Percentiles rank a stretch among this genome's conserved stretches.
These are phyloP conservation scores for Masnerella sp. DNA, from an alignment of 2,888 invertebrate genomes.

Conservation along the genomic window DNA sequence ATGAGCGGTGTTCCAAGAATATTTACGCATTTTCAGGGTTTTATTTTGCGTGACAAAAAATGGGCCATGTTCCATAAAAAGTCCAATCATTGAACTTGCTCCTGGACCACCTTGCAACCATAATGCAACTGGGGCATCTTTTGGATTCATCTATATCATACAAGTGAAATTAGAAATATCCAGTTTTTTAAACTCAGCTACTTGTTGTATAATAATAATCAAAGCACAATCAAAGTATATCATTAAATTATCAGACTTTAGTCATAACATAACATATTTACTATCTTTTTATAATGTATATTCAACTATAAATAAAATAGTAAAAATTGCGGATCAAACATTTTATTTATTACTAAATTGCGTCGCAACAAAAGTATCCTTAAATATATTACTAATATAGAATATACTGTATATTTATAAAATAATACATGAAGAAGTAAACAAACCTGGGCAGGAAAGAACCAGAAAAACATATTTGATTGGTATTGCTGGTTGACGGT, in stretches of 20 bases:
- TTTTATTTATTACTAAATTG: too few relatives aligned
- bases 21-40: constrained; percentile 82
- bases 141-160: constrained; percentile 77
- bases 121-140: constrained; percentile 85
- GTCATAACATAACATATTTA: too few relatives aligned
- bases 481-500: constrained; percentile 88
- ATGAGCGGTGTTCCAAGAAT: constrained; percentile 89
- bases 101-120: constrained; percentile 95
- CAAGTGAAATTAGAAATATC: constrained; percentile 33
- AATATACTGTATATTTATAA: too few relatives aligned
- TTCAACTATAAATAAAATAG: too few relatives aligned
- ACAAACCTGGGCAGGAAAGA: constrained; percentile 85
- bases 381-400: too few relatives aligned
- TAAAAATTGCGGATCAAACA: too few relatives aligned
- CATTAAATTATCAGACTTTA: too few relatives aligned
- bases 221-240: too few relatives aligned
- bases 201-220: too few relatives aligned
- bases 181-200: not conserved
- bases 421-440: too few relatives aligned
- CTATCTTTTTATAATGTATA: too few relatives aligned
- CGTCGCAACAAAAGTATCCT: too few relatives aligned
- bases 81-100: constrained; percentile 87
- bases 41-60: constrained; percentile 79
- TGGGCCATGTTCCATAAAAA: constrained; percentile 92
- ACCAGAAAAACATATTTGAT: constrained; percentile 95